Evolutionary conservation across 2,888 invertebrate species (phyloP), one percentile per base, ranked within the genome.

Genomic region (Drosophila colorata): DNA sequence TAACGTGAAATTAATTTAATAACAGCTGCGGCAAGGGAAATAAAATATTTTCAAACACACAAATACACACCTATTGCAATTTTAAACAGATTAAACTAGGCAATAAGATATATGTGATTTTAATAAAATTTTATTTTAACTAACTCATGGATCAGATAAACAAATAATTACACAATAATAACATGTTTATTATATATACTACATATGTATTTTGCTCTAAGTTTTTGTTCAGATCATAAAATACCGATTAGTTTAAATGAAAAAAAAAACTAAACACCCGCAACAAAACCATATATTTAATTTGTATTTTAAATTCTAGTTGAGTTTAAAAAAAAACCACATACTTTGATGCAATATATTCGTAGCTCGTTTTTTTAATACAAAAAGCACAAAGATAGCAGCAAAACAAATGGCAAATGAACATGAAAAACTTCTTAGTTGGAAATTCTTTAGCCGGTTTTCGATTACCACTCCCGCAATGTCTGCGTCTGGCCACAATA

Each of bases 371-470:
- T 67, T 55, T 56, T 25, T 25, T 28, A 9, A 14, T 37, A 31
- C 66, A 55, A 25, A 44, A 28, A 58, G 52, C 47, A 48, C 37
- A 58, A 58, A 57, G 35, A 41, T 23, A 67, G 41, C 28, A 16
- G n/a, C 25, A 48, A 35, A 58, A 56, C 52, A 82, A 82, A 87
- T 87, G 82, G 86, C 86, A 87, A 87, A 78, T 68, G 88, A 63
- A 65, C 83, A 88, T 68, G 82, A 55, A 81, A 88, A 78, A 86
- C 88, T 85, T 88, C 83, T 83, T 76, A 65, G 73, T 44, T 73
- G 73, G 55, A 68, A 82, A 86, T 83, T 88, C 88, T 83, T 88
- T 69, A 82, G 83, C 88, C 82, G 88, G 82, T 83, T 83, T 83
- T 87, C 46, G 82, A 43, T 58, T 63, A 78, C 82, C 88, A 88